Conservation (phyloP, 2,888 invertebrate species). For the Amaurobius ferox region DNA sequence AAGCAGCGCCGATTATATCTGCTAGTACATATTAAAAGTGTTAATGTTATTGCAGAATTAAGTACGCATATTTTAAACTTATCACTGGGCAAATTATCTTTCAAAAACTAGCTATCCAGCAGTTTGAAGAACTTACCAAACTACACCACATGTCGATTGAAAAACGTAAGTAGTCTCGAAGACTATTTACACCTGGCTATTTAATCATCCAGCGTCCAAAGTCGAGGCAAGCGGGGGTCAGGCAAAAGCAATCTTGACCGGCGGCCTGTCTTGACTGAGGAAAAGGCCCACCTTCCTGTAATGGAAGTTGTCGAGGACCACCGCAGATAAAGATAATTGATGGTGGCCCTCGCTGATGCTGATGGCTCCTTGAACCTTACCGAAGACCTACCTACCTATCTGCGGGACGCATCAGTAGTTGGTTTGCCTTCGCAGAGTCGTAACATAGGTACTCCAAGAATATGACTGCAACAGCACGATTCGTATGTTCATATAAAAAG, state of each 20-base stretch:
- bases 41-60: no score
- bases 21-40: no score
- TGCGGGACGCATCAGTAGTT: conserved; percentile 26
- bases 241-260: conserved; percentile 46
- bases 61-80: no score
- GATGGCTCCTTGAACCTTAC: conserved; percentile 57
- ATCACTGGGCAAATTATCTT: no score
- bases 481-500: no score
- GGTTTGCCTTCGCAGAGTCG: neutral
- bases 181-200: conserved; percentile 38
- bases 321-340: conserved; percentile 67
- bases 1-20: no score
- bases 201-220: conserved; percentile 34
- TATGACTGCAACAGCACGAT: no score
- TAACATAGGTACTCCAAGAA: neutral
- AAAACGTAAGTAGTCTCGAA: conserved; percentile 1
- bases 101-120: no score
- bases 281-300: conserved; percentile 29
- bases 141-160: neutral
- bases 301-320: conserved; percentile 59
- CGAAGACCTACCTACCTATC: conserved; percentile 40
- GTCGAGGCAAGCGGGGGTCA: conserved; percentile 34
- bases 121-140: neutral
- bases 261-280: conserved; percentile 30
- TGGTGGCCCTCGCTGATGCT: conserved; percentile 27